phyloP scores from a whole-genome alignment of 2,888 invertebrate species.

The Cloeon dipterum region DNA sequence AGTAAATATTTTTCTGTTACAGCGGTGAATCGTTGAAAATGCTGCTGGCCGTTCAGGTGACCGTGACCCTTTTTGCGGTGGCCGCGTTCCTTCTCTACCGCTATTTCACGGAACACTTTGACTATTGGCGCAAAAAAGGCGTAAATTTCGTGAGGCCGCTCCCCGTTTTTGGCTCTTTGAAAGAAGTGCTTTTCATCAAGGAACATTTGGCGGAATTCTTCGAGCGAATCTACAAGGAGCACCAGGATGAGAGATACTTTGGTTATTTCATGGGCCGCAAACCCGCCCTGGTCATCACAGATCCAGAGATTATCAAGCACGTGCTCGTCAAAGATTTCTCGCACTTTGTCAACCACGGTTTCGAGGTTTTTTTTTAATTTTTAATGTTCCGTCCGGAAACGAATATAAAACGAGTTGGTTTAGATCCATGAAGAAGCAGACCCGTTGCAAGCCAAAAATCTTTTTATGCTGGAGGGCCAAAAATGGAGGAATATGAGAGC shows the following conservation, averaged over 20 bases:
- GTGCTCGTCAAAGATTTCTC: constrained; percentile 4
- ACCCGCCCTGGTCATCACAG: background rate
- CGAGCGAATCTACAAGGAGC: no score
- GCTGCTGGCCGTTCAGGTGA: no score
- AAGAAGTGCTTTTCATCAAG: constrained; percentile 25
- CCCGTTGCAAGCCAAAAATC: constrained; percentile 2
- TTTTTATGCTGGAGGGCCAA: constrained; percentile 2
- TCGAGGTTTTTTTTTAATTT: no score
- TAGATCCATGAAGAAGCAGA: constrained; percentile 3
- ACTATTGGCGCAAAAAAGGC: constrained; percentile 32
- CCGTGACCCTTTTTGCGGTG: no score
- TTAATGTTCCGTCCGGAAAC: no score
- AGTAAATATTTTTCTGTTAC: no score
- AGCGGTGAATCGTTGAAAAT: no score
- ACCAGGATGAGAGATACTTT: no score
- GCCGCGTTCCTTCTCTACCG: constrained; percentile 4
- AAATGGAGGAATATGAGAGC: constrained; percentile 5
- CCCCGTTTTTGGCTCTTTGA: constrained; percentile 39
- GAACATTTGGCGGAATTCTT: constrained; percentile 35
- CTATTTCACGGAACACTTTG: constrained; percentile 6
- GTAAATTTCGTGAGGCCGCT: constrained; percentile 28
- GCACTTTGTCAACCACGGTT: background rate
- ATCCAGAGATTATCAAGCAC: background rate
- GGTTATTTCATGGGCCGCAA: no score
- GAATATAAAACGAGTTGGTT: no score